Conservation (phyloP, 2,888 invertebrate genomes). For the Drosophila parthenogenetica region DNA sequence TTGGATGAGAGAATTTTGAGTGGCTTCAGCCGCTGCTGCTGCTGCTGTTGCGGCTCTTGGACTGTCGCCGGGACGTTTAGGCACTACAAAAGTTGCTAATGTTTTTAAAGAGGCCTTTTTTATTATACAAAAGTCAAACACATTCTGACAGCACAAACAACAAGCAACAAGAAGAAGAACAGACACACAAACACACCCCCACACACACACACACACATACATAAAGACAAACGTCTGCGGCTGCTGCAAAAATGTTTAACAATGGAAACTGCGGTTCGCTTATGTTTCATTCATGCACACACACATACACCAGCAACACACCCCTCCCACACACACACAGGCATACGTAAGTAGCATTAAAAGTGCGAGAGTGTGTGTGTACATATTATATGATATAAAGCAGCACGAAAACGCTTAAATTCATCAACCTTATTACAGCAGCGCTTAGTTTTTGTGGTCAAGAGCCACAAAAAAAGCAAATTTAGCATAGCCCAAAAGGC, state of each 20-base stretch:
- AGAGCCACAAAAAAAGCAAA: constrained; percentile 28
- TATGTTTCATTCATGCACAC: constrained; percentile 75
- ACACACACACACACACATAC: constrained; percentile 7
- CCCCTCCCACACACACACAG: constrained; percentile 7
- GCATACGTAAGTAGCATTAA: constrained; percentile 53
- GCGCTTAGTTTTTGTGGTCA: constrained; percentile 51
- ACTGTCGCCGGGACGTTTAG: constrained; percentile 58
- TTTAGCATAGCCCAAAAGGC: constrained; percentile 23
- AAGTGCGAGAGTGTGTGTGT: constrained; percentile 31
- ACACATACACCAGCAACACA: constrained; percentile 11
- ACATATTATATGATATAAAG: constrained; percentile 67
- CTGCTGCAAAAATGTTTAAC: constrained; percentile 66
- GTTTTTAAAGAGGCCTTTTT: constrained; percentile 82
- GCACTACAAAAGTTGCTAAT: constrained; percentile 81
- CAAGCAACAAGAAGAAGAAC: constrained; percentile 17
- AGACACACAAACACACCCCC: constrained; percentile 10
- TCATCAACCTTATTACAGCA: constrained; percentile 66
- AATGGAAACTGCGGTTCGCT: constrained; percentile 61
- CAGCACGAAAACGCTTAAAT: constrained; percentile 71
- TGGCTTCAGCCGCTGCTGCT: constrained; percentile 36
- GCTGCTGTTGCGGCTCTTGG: constrained; percentile 16
- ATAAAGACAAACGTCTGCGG: constrained; percentile 44
- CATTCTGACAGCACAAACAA: constrained; percentile 62
- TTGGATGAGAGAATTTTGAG: constrained; percentile 48
- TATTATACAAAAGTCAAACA: constrained; percentile 80